phyloP scores from a whole-genome alignment of 2,113 vertebrate genomes.

The Physeter macrocephalus region DNA sequence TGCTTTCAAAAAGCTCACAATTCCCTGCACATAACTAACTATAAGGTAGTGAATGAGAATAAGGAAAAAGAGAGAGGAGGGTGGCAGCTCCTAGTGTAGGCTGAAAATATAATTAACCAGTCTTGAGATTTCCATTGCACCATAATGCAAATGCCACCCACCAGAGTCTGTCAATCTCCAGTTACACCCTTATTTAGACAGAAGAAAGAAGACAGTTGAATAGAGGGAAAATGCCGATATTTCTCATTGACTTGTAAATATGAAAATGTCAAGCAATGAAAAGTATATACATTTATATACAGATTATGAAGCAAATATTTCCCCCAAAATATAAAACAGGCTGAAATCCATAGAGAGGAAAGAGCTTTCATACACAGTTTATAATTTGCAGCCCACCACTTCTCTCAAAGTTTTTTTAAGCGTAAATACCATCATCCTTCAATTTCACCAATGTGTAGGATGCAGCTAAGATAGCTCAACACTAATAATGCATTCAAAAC shows the following conservation, averaged over 20 bases:
- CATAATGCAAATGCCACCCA: slow-evolving; percentile 7
- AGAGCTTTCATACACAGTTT: neutral
- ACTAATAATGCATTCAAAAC: neutral
- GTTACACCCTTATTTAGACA: neutral
- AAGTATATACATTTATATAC: neutral
- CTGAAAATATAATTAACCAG: slow-evolving; percentile 8
- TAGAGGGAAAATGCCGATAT: neutral
- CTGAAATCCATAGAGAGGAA: neutral
- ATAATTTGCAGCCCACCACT: neutral
- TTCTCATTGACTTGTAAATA: neutral
- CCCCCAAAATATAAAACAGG: neutral
- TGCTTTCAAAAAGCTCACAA: neutral
- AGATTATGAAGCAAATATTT: slow-evolving; percentile 2
- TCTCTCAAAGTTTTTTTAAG: neutral
- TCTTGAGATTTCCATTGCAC: neutral
- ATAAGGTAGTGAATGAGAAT: neutral
- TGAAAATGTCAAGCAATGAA: slow-evolving; percentile 4
- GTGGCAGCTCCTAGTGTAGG: neutral
- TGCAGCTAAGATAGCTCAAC: neutral
- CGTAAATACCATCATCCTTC: neutral
- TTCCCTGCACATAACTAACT: neutral
- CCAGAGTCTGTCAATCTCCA: slow-evolving; percentile 1
- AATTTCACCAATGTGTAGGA: neutral
- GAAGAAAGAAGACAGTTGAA: neutral
- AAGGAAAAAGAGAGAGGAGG: neutral